Evolutionary conservation across 2,113 vertebrate genomes (phyloP), one percentile per base, ranked within the genome.

Genomic region (Percina caprodes): DNA sequence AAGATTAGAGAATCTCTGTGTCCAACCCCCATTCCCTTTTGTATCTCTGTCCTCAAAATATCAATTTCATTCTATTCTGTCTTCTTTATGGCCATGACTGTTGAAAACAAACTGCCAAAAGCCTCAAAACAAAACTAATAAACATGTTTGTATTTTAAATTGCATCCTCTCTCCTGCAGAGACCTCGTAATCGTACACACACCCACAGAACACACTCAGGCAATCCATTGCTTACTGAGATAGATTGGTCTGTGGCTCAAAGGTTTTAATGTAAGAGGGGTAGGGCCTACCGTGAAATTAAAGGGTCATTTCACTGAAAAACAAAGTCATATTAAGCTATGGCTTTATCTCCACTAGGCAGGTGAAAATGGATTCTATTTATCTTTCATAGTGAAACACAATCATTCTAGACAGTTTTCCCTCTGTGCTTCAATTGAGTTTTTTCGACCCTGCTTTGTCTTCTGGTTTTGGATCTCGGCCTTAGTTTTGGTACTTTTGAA

Each of bases 41-140:
- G 26, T 60, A 69, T 62, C 30, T 66, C 42, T 75, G 68, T 69
- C 70, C 21, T 14, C 48, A 33, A 58, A 70, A 48, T 77, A 75
- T 83, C 77, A 54, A 69, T 74, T 74, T 68, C 13, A 71, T 86
- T 88, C 59, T 52, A 12, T 78, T 82, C 6, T 10, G 63, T 81
- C 65, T 71, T n/a, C 65, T 69, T 63, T 24, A 69, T 42, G 23
- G 59, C 56, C 24, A n/a, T 48, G 73, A 30, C 61, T 67, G 59
- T 30, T 80, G 69, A 72, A 85, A 77, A 79, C 73, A 76, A 79
- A 81, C 60, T 46, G 56, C 67, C 72, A 67, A 88, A 85, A 54
- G 35, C 69, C 76, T 86, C 70, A 84, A 79, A 86, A 81, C 68
- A 77, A 86, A 82, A 85, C 76, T 59, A 77, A 82, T 84, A 79